Conservation (phyloP, 2,113 vertebrate species). For the Tychaedon coryphoeus region DNA sequence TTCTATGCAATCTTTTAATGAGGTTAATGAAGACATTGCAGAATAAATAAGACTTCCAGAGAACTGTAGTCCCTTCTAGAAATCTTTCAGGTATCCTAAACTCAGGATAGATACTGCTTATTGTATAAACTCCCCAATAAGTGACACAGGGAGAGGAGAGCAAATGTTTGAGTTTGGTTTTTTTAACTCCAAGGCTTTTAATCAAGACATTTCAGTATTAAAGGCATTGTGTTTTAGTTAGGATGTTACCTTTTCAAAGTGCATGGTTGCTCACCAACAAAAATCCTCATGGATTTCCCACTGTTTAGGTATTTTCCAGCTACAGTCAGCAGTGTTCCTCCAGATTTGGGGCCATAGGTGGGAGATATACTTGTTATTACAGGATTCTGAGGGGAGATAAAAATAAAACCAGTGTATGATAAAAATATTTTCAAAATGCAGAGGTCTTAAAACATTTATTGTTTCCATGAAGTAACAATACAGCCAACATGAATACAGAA, state of each 20-base stretch:
- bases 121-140: background rate
- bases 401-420: slow-evolving; percentile 1
- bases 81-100: background rate
- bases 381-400: slow-evolving; percentile 78
- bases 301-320: slow-evolving; percentile 84
- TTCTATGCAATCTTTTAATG: background rate
- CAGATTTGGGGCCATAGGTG: slow-evolving; percentile 88
- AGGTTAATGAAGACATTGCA: background rate
- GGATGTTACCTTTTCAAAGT: slow-evolving; percentile 84
- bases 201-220: background rate
- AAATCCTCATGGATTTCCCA: slow-evolving; percentile 83
- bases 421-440: background rate
- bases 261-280: slow-evolving; percentile 84
- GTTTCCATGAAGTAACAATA: background rate
- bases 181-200: background rate
- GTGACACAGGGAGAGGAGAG: background rate
- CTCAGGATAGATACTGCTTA: background rate
- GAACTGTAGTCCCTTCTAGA: background rate
- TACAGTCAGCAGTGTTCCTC: slow-evolving; percentile 89
- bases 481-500: background rate
- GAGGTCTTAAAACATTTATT: background rate
- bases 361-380: slow-evolving; percentile 87
- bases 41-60: background rate
- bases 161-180: background rate
- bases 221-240: background rate